phyloP scores from a whole-genome alignment of 2,888 invertebrate genomes.

The Drosophila formosana region DNA sequence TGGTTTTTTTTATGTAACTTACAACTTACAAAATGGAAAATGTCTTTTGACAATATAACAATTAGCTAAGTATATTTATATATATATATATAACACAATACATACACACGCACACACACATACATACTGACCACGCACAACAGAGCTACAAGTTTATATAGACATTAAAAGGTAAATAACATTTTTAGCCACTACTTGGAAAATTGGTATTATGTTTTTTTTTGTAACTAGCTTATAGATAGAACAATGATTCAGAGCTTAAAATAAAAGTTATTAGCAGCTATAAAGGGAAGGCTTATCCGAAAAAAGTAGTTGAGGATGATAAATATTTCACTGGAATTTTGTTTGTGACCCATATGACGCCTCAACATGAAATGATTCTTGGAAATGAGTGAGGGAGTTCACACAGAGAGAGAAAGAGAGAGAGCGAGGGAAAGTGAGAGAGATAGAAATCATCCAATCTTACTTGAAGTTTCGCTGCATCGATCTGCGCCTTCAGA shows the following conservation, averaged over 20 bases:
- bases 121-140: conserved; percentile 63
- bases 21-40: conserved; percentile 78
- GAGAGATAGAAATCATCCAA: not conserved
- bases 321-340: not conserved
- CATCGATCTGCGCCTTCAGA: conserved; percentile 6
- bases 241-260: conserved; percentile 40
- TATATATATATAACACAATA: conserved; percentile 53
- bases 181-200: conserved; percentile 76
- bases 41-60: conserved; percentile 66
- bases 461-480: conserved; percentile 12
- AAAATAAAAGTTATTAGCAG: conserved; percentile 24
- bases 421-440: not conserved
- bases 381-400: not conserved
- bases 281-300: conserved; percentile 16
- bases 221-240: conserved; percentile 16
- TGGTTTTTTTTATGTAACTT: conserved; percentile 57
- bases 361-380: conserved; percentile 18
- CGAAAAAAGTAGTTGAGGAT: not conserved
- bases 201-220: conserved; percentile 29
- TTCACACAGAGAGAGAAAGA: not conserved
- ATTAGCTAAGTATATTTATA: conserved; percentile 64
- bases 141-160: conserved; percentile 67
- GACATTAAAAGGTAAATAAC: conserved; percentile 73
- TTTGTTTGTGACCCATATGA: conserved; percentile 6
- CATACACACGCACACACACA: conserved; percentile 48